Evolutionary conservation across 2,888 invertebrate genomes (phyloP), one percentile per base, ranked within the genome.

Genomic region (Mythimna loreyi): DNA sequence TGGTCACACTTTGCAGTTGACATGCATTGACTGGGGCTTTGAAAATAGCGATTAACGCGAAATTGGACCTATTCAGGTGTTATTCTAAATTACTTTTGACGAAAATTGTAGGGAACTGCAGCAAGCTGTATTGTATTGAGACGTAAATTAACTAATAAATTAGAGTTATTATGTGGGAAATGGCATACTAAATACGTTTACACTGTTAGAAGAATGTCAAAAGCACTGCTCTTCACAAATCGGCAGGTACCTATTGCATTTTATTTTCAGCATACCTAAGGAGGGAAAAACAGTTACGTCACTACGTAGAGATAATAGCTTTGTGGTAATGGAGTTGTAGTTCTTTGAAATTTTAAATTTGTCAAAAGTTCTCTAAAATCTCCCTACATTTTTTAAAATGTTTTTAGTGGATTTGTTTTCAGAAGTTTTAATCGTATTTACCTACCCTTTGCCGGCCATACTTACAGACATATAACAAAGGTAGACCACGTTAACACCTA

Each of bases 1-100:
- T 79, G 84, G 85, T 89, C 88, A 87, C 85, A 83, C 78, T 84
- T 80, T 85, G 80, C 87, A 83, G 87, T 87, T 85, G 85, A 84
- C 84, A 81, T 88, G 86, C 85, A 85, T 82, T 80, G 69, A 36
- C 61, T 28, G 60, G 63, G 66, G 73, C 67, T 64, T 58, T 68
- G 61, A 62, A 83, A 83, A 65, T 43, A 67, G 83, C 66, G 67
- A 71, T 65, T 72, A 28, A 52, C 33, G 30, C 28, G 49, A 78
- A 74, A 78, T 78, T 78, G 67, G 59, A 64, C 25, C 55, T 50
- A 52, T 74, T 72, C 58, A 78, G 19, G 36, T 55, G 36, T 64
- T 40, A 50, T 43, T 50, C 25, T 61, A 57, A 45, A 57, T 58
- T 72, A n/a, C 11, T 36, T 25, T 59, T 7, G 19, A 50, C 40